phyloP scores from a whole-genome alignment of 1,140 invertebrate genomes.

The Drosophila busckii region DNA sequence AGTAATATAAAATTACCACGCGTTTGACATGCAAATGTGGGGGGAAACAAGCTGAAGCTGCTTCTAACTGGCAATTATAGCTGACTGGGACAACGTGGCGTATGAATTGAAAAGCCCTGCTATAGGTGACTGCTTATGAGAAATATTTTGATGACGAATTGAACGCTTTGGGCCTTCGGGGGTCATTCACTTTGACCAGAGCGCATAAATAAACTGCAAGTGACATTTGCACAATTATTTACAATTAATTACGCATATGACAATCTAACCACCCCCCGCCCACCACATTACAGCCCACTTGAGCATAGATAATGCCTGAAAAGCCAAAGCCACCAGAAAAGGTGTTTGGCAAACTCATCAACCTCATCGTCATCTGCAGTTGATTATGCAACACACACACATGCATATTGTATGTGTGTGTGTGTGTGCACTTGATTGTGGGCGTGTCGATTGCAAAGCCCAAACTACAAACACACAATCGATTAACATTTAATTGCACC shows the following conservation, averaged over 20 bases:
- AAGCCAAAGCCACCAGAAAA: constrained; percentile 9
- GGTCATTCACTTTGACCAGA: constrained; percentile 37
- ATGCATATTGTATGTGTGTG: background rate
- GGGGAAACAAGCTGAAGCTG: constrained; percentile 30
- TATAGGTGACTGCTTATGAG: too few species aligned
- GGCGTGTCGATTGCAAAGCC: constrained; percentile 22
- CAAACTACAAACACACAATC: constrained; percentile 53
- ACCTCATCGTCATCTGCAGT: constrained; percentile 1
- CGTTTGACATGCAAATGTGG: constrained; percentile 72
- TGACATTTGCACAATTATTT: constrained; percentile 69
- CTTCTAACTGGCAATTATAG: constrained; percentile 32
- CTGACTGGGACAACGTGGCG: constrained; percentile 12
- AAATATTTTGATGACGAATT: too few species aligned
- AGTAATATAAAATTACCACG: constrained; percentile 70
- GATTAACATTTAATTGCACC: constrained; percentile 71
- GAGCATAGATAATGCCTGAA: background rate
- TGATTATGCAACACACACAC: constrained; percentile 31
- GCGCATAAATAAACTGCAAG: constrained; percentile 61
- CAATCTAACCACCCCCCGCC: constrained; percentile 12
- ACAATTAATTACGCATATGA: constrained; percentile 63
- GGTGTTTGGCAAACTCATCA: constrained; percentile 13
- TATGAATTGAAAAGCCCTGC: too few species aligned
- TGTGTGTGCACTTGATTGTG: constrained; percentile 19
- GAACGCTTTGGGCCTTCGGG: too few species aligned
- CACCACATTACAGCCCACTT: background rate